Percentiles rank a stretch among this genome's conserved stretches.
Conservation (phyloP, 2,113 vertebrate species). For the cattle (Bos taurus) region DNA sequence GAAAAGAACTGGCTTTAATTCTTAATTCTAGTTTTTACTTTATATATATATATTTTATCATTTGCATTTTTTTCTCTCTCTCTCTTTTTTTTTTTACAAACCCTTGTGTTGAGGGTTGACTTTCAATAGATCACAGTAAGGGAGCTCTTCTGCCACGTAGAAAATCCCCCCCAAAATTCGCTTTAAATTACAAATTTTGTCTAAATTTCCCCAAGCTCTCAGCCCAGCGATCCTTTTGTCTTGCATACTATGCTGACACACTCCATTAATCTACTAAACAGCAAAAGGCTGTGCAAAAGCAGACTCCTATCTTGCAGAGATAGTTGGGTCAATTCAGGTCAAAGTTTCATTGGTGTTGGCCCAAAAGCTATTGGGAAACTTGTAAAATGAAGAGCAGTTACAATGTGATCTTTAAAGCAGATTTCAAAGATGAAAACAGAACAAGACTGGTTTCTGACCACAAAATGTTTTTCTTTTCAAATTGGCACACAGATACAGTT, state of each 20-base stretch:
- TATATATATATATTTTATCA: background rate
- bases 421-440: background rate
- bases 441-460: background rate
- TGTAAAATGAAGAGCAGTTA: background rate
- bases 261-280: background rate
- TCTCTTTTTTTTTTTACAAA: background rate
- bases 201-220: background rate
- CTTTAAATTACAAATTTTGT: background rate
- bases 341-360: background rate
- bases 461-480: background rate
- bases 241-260: background rate
- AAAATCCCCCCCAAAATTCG: accelerated
- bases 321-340: background rate
- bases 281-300: background rate
- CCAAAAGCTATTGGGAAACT: background rate
- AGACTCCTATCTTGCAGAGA: background rate
- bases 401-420: background rate
- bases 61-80: background rate
- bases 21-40: background rate
- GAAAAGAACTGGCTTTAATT: background rate
- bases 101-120: background rate
- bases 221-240: accelerated
- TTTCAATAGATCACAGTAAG: background rate
- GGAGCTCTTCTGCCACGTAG: background rate
- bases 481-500: no score